phyloP scores from a whole-genome alignment of 2,888 invertebrate genomes.

The Callosobruchus maculatus region DNA sequence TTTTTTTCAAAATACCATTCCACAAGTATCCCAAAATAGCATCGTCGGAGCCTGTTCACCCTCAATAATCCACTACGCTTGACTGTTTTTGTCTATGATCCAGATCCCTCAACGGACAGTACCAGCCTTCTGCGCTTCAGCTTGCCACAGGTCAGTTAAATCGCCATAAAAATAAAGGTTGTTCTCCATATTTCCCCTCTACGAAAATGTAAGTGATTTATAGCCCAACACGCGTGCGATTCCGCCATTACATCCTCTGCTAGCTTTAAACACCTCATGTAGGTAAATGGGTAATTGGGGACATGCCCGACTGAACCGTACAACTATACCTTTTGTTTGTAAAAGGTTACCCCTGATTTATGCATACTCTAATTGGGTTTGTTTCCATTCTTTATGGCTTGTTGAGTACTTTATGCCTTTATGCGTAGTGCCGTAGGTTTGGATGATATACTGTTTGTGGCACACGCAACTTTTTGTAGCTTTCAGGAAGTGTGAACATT shows the following conservation, averaged over 20 bases:
- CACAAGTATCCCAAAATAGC: too few species aligned
- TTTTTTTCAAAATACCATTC: too few species aligned
- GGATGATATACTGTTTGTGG: neutral
- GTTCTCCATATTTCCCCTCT: neutral
- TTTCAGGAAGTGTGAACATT: neutral
- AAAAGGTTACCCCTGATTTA: neutral
- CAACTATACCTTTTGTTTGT: neutral
- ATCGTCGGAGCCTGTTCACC: too few species aligned
- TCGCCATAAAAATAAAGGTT: too few species aligned
- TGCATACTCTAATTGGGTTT: neutral
- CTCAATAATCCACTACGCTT: too few species aligned
- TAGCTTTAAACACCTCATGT: neutral
- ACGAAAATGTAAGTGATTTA: neutral
- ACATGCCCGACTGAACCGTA: neutral
- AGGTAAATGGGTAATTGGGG: neutral
- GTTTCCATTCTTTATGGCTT: neutral
- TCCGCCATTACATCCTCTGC: neutral
- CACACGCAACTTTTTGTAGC: neutral
- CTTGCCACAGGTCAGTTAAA: too few species aligned
- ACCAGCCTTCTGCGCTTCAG: too few species aligned
- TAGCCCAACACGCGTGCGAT: neutral
- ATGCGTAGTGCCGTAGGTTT: neutral
- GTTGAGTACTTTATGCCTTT: neutral
- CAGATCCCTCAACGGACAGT: too few species aligned
- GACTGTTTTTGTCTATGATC: too few species aligned